A percentile compares a stretch with the other conserved stretches of the same genome.
Evolutionary conservation across 2,888 invertebrate species (phyloP).

Genomic region (Adelognathus sp.): DNA sequence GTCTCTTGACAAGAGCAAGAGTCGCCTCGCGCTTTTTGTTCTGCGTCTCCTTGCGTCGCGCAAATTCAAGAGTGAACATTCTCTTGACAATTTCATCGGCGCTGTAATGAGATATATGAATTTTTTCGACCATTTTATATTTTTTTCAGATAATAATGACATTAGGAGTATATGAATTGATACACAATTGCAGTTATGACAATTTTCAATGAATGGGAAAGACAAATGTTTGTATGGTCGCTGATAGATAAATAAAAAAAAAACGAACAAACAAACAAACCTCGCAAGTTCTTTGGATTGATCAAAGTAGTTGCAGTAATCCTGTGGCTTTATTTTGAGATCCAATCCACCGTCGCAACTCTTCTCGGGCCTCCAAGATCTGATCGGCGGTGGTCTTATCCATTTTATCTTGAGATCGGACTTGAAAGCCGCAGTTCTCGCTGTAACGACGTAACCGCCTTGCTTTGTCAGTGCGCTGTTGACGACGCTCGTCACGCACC

Average conservation of each 20-base stretch:
- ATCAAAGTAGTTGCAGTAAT: slow-evolving; percentile 82
- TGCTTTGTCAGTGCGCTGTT: slow-evolving; percentile 51
- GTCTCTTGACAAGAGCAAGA: slow-evolving; percentile 85
- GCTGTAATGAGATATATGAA: slow-evolving; percentile 84
- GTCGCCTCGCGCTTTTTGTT: slow-evolving; percentile 83
- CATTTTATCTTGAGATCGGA: slow-evolving; percentile 90
- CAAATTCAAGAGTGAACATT: slow-evolving; percentile 87
- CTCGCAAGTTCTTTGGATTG: slow-evolving; percentile 87
- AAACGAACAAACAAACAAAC: slow-evolving; percentile 80
- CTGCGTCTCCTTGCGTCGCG: slow-evolving; percentile 83
- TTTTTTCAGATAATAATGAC: no score
- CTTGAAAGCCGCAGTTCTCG: slow-evolving; percentile 84
- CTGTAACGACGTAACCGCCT: slow-evolving; percentile 65
- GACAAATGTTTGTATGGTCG: no score
- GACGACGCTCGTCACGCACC: slow-evolving; percentile 38
- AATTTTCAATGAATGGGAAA: no score
- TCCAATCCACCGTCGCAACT: slow-evolving; percentile 87
- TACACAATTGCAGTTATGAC: no score
- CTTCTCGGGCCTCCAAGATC: slow-evolving; percentile 85
- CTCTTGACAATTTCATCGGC: slow-evolving; percentile 88
- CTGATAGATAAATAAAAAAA: no score
- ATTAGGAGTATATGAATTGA: no score
- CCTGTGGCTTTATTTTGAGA: slow-evolving; percentile 83
- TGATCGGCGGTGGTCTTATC: slow-evolving; percentile 87
- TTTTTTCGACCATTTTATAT: no score